These are phyloP conservation scores for Actinia tenebrosa DNA, from an alignment of 64 coral and sea anemone species.

Conservation along the genomic window DNA sequence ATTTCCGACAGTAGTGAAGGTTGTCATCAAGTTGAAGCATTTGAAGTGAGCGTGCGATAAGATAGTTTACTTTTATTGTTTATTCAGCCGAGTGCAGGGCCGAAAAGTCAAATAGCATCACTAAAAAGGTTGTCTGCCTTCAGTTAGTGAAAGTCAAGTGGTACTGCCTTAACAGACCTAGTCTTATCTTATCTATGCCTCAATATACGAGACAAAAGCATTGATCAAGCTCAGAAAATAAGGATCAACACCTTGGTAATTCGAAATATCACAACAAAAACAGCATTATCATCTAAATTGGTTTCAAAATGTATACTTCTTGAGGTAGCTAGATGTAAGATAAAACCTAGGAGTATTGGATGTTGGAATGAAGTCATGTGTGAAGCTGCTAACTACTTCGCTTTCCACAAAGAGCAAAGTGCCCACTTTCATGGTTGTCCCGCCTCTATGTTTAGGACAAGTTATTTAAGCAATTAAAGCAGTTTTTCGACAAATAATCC, in stretches of 20 bases:
- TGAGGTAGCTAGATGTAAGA: not conserved
- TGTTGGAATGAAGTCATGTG: not conserved
- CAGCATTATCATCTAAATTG: not conserved
- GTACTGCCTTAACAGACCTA: not conserved
- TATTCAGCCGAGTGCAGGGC: not conserved
- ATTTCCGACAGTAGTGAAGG: not conserved
- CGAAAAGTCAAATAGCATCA: not conserved
- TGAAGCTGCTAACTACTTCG: not conserved
- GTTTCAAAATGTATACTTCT: not conserved
- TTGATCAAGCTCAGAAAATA: not conserved
- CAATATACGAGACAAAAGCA: not conserved
- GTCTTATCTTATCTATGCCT: not conserved
- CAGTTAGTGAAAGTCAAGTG: not conserved
- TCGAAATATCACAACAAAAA: not conserved
- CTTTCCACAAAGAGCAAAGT: not conserved
- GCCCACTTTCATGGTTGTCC: not conserved
- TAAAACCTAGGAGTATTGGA: not conserved
- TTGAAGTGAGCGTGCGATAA: not conserved
- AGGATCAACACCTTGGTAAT: not conserved
- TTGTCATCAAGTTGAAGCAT: not conserved
- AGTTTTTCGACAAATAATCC: conserved; percentile 13
- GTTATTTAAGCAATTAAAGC: not conserved
- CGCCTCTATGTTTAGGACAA: not conserved
- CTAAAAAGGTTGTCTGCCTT: not conserved
- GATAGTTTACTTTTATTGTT: not conserved